These are phyloP conservation scores for Entomobrya proxima DNA, from an alignment of 2,888 invertebrate genomes.

Conservation along the genomic window DNA sequence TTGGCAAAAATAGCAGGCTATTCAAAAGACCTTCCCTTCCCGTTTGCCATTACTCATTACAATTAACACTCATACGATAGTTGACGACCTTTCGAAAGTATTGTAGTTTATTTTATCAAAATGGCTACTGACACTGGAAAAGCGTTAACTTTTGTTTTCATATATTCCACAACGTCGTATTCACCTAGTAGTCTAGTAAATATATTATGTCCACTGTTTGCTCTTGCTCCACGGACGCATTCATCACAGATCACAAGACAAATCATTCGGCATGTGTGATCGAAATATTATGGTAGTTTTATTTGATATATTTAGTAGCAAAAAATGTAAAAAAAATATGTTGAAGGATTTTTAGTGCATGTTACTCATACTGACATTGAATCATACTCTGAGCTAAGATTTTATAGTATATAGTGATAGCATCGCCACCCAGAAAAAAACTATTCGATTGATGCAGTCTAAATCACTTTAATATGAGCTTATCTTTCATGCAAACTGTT, in stretches of 20 bases:
- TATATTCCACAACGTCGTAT: too few species aligned
- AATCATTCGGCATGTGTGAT: not conserved
- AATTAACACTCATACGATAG: not conserved
- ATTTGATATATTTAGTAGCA: not conserved
- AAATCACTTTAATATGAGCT: not conserved
- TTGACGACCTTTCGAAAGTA: slow-evolving; percentile 13
- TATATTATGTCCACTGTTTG: too few species aligned
- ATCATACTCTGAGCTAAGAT: not conserved
- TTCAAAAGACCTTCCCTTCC: not conserved
- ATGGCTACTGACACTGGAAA: not conserved
- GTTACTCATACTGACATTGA: not conserved
- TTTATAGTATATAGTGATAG: not conserved
- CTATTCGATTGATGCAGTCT: slow-evolving; percentile 1
- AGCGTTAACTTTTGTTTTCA: not conserved
- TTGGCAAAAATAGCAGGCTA: not conserved
- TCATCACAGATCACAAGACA: not conserved
- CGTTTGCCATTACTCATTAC: not conserved
- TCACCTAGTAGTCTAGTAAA: too few species aligned
- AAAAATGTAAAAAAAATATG: not conserved
- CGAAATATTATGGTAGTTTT: not conserved
- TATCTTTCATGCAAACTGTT: not conserved
- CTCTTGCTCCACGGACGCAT: too few species aligned
- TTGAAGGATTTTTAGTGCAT: slow-evolving; percentile 31
- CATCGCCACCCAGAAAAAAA: not conserved
- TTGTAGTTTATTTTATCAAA: slow-evolving; percentile 13